These are phyloP conservation scores for Eupsilia transversa DNA, from an alignment of 2,888 invertebrate genomes.

Conservation along the genomic window DNA sequence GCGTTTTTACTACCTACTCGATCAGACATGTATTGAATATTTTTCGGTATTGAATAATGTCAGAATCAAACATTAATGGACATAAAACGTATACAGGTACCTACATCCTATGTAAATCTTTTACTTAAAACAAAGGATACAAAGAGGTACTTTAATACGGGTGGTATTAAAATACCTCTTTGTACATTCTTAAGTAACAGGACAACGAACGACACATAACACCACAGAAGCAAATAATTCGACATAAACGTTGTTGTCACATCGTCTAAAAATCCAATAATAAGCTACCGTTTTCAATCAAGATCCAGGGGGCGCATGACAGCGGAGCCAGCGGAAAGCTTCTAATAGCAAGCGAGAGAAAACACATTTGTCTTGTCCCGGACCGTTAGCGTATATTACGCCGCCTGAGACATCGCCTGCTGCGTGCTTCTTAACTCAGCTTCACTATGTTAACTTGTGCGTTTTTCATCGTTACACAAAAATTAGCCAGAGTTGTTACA, in stretches of 20 bases:
- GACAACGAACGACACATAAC: conserved; percentile 20
- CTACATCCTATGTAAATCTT: background rate
- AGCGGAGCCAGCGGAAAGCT: conserved; percentile 75
- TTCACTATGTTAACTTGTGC: conserved; percentile 75
- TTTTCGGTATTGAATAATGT: too few species aligned
- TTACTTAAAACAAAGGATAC: background rate
- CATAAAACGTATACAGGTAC: background rate
- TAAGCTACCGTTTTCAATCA: conserved; percentile 86
- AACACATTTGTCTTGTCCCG: conserved; percentile 90
- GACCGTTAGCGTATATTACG: conserved; percentile 90
- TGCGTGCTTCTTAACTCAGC: conserved; percentile 83
- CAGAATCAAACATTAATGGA: background rate
- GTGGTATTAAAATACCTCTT: background rate
- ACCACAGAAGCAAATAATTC: conserved; percentile 58
- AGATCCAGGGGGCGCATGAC: conserved; percentile 77
- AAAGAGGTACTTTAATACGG: background rate
- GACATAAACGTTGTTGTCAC: conserved; percentile 64
- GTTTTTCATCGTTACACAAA: conserved; percentile 76
- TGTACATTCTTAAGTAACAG: background rate
- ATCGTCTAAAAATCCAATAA: conserved; percentile 76
- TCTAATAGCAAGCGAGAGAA: conserved; percentile 88
- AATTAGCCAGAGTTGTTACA: conserved; percentile 68
- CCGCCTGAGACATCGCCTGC: conserved; percentile 84
- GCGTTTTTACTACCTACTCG: background rate
- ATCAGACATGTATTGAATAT: background rate